Evolutionary conservation across 35 echinoderm and acorn worm genomes (phyloP).

Genomic region (Stichopus chloronotus): DNA sequence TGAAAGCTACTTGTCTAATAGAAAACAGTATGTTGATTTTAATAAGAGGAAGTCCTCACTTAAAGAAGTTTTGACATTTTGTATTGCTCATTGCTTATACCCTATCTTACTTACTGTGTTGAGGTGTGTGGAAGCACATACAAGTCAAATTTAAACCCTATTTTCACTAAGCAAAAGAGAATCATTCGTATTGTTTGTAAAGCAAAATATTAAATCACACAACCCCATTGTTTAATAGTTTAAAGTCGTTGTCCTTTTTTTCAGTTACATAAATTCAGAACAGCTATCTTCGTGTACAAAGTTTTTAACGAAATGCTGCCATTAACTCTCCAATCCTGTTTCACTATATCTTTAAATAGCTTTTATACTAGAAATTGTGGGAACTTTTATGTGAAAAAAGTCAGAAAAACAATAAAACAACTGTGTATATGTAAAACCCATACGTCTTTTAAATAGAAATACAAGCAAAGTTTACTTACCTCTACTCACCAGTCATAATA

Average conservation of each 20-base stretch:
- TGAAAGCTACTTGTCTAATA: constrained; percentile 6
- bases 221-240: background rate
- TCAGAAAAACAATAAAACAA: no score
- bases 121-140: background rate
- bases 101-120: background rate
- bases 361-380: no score
- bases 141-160: background rate
- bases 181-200: background rate
- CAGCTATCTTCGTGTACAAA: no score
- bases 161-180: background rate
- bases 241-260: background rate
- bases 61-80: background rate
- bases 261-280: background rate
- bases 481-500: no score
- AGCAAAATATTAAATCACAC: background rate
- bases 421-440: no score
- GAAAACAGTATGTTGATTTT: constrained; percentile 36
- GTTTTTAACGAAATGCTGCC: background rate
- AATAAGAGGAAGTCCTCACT: background rate
- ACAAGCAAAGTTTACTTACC: no score
- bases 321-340: background rate
- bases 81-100: background rate
- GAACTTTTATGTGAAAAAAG: no score
- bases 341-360: no score
- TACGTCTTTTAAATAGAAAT: no score